Evolutionary conservation across 2,888 invertebrate genomes (phyloP), one percentile per base, ranked within the genome.

Genomic region (Seladonia tumulorum): DNA sequence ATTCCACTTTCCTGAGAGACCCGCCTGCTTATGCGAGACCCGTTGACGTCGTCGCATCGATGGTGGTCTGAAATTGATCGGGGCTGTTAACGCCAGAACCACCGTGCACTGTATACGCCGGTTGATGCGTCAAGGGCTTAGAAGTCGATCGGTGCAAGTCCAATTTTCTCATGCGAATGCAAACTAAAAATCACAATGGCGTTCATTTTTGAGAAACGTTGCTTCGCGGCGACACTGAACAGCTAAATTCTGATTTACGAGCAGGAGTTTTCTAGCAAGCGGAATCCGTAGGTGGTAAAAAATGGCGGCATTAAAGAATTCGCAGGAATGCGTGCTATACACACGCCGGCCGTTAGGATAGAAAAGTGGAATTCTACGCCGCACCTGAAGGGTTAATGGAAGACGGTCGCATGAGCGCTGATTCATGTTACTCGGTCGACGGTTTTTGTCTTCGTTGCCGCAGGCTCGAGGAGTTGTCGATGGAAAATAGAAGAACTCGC

Each of bases 311-410:
- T 29, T 63, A 29, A 63, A 63, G 29, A 63, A 63, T 25, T 63
- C 29, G 7, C 5, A 29, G 63, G 63, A 63, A 63, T 63, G 63
- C 29, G 60, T 29, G 60, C 5, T 63, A 63, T 29, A 63, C 25
- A 29, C 63, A 29, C 25, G n/a, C 14, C n/a, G 25, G 16, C 79
- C 79, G 73, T 82, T 63, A 63, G 16, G 63, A 63, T 29, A 63
- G 29, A 63, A 63, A 63, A 63, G 63, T 29, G 63, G 63, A 63
- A 63, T 63, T 60, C 29, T 63, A 63, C 63, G 63, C 63, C 63
- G 63, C 29, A 29, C 63, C 63, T 29, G 63, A 63, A 63, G 63
- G 63, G 63, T 63, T 63, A 63, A 63, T 63, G 63, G 63, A 63
- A 63, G 63, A 63, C 29, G 63, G 63, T 63, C 29, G 63, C 63